These are phyloP conservation scores for Eclectus roratus DNA, from an alignment of 2,113 vertebrate species.

Conservation along the genomic window DNA sequence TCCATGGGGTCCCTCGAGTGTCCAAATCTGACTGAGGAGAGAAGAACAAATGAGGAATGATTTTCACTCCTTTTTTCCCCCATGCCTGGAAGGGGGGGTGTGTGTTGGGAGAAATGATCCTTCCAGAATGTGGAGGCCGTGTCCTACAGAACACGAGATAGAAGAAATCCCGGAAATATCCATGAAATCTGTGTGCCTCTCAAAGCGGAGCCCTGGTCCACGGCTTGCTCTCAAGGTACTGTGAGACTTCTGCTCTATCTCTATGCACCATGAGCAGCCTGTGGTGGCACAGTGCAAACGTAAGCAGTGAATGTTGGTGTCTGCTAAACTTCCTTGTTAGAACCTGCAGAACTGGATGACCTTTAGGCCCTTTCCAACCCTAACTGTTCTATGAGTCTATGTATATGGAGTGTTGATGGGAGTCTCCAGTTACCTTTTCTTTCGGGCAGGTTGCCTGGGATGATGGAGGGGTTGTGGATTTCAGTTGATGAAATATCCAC, in stretches of 20 bases:
- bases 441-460: not conserved
- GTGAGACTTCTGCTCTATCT: not conserved
- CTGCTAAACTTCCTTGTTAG: not conserved
- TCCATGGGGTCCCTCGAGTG: not conserved
- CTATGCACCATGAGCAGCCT: not conserved
- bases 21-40: not conserved
- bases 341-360: not conserved
- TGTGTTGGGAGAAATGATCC: not conserved
- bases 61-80: not conserved
- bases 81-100: not conserved
- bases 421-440: not conserved
- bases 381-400: not conserved
- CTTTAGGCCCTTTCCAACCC: not conserved
- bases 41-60: not conserved
- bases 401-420: accelerated
- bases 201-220: not conserved
- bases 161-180: not conserved
- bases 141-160: not conserved
- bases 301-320: not conserved
- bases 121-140: not conserved
- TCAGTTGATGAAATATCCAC: not conserved
- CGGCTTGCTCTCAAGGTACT: not conserved
- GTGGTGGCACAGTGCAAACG: not conserved
- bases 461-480: not conserved
- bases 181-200: not conserved